Base-by-base conservation (phyloP, 2,888 invertebrate genomes). In the Agrochola macilenta region DNA sequence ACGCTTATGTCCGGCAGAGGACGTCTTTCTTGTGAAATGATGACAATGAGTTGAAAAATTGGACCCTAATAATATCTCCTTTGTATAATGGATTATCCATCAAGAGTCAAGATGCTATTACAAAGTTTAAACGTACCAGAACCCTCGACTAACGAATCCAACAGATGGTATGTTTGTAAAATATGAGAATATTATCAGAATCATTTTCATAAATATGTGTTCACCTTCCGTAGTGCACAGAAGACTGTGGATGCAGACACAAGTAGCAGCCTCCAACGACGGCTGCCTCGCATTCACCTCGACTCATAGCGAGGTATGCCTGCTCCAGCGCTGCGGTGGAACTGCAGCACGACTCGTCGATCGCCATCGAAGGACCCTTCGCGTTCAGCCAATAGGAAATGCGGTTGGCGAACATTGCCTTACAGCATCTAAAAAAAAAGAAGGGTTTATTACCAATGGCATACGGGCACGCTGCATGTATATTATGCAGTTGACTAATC, bases 261-360 rank as follows among this genome's bases (percentile, higher is more conserved):
- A 98, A 88, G 84, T 96, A 97, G 14, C 96, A 93, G 1, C 97
- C 97, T 3, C 97, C 97, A 3, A 98, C 97, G 46, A 98, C 94
- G 23, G 98, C 98, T 0, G 94, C 93, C 39, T 95, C 95, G 70
- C 95, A 95, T 12, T 93, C 92, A 0, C 95, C 95, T 0, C 91
- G 88, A 0, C 81, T 78, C 5, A 96, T 91, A 3, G 93, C 94
- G 9, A 89, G 88, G 74, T 91, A 93, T 0, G 95, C 96, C 74
- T 91, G 91, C 73, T 94, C 93, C 30, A 95, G 74, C 0, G 94
- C 95, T 0, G 89, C 90, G 0, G 91, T 79, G 0, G 94, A 93
- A 30, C 95, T 94, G 85, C 93, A 93, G 89, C 95, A 95, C 0
- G 93, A 91, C 17, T 89, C 90, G 79, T 96, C 95, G 2, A 95